phyloP scores from a whole-genome alignment of 2,888 invertebrate species.

The Pachliopta kotzebuea region DNA sequence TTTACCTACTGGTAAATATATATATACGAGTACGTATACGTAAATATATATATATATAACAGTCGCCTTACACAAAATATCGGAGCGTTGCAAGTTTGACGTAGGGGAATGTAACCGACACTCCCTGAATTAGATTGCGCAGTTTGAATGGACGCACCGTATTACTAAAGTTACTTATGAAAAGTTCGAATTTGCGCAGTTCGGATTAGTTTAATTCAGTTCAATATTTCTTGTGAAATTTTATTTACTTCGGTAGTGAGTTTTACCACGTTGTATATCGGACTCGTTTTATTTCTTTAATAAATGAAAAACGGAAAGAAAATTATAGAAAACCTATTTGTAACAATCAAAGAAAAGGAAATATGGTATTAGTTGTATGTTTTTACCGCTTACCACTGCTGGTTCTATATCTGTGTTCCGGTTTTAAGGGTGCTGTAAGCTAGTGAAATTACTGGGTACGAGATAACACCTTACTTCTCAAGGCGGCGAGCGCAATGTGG shows the following conservation, averaged over 20 bases:
- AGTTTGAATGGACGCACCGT: constrained; percentile 15
- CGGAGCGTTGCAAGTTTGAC: neutral
- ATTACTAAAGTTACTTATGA: constrained; percentile 17
- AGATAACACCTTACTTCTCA: no score
- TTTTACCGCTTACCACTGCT: no score
- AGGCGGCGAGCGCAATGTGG: no score
- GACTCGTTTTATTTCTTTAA: neutral
- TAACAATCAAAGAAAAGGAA: no score
- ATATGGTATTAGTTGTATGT: no score
- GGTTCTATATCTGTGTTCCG: no score
- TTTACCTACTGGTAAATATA: no score
- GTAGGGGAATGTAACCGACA: constrained; percentile 5
- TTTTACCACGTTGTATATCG: neutral
- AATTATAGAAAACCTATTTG: neutral
- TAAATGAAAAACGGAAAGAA: neutral
- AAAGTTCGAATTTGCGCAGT: constrained; percentile 11
- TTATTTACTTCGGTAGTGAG: constrained; percentile 3
- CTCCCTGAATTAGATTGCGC: constrained; percentile 20
- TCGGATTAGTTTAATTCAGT: constrained; percentile 10
- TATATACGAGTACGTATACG: no score
- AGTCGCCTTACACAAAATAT: neutral
- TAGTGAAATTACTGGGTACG: no score
- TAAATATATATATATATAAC: no score
- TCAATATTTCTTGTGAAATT: constrained; percentile 14
- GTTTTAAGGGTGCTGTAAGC: no score